Base-by-base conservation (phyloP, 2,113 vertebrate genomes). In the Chaenogobius annularis region DNA sequence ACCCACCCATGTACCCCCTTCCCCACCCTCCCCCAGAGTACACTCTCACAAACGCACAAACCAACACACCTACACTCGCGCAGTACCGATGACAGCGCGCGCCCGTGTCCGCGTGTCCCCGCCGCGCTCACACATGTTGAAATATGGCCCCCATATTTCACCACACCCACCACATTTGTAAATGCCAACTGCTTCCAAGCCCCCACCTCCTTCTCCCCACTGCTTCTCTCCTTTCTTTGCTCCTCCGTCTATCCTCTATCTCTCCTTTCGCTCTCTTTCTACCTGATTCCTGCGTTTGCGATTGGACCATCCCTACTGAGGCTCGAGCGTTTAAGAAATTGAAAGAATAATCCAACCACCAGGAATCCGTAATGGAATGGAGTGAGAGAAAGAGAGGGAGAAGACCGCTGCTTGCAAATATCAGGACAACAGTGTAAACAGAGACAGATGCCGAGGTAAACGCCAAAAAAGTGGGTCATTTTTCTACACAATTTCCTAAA, bases 321-420 rank as follows among this genome's bases (percentile, higher is more conserved):
- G 85, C 82, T 80, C 84, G 26, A 63, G 88, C 87, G 91, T 90
- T 92, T 90, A 92, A 87, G 87, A 91, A 90, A 92, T 89, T 90
- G 88, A 91, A 87, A 81, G 87, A 86, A 85, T 86, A 83, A 89
- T 89, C 84, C 79, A 26, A 7, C 3, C 22, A 58, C 55, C 55
- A 26, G 55, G 55, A 58, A 73, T 31, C 52, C 70, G 31, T 74
- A 85, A 76, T 81, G 50, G 62, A 59, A 10, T 40, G 19, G 77
- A 47, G 75, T 26, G n/a, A 19, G 26, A 55, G 8, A 10, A 37
- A 54, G 17, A 58, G 22, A 65, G 54, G 68, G 68, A 72, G 70
- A 82, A 64, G 67, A 68, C 79, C 69, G 48, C 58, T 12, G 67
- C 64, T 58, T 66, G 69, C 58, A 70, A 78, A 82, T 84, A 90